Percentiles rank a stretch among this genome's conserved stretches.
phyloP scores from a whole-genome alignment of 2,888 invertebrate genomes.

The Ceramica pisi region DNA sequence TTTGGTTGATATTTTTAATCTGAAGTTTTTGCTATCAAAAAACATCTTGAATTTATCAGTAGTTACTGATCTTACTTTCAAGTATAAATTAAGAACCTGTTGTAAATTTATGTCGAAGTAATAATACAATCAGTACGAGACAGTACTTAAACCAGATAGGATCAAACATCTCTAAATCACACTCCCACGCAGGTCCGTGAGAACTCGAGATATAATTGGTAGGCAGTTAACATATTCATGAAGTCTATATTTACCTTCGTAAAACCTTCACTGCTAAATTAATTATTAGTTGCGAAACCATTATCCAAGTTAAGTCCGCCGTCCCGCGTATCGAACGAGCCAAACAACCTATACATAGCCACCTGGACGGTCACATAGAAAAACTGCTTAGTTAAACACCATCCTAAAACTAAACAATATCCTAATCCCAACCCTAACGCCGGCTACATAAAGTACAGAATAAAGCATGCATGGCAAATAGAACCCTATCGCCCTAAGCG shows the following conservation, averaged over 20 bases:
- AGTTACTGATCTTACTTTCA: constrained; percentile 23
- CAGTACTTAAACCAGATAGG: constrained; percentile 36
- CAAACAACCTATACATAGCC: constrained; percentile 89
- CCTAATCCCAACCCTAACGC: constrained; percentile 76
- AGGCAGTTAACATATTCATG: constrained; percentile 69
- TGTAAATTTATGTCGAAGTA: constrained; percentile 33
- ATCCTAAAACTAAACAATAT: constrained; percentile 66
- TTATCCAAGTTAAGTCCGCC: constrained; percentile 81
- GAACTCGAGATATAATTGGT: constrained; percentile 63
- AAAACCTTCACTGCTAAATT: constrained; percentile 81
- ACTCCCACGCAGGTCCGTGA: constrained; percentile 58
- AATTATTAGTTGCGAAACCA: constrained; percentile 79
- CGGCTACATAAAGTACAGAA: constrained; percentile 73
- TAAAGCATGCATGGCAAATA: constrained; percentile 69
- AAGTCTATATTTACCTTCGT: constrained; percentile 73
- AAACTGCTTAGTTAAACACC: constrained; percentile 77
- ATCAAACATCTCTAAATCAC: constrained; percentile 44
- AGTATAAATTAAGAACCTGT: constrained; percentile 18
- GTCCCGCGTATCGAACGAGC: constrained; percentile 82
- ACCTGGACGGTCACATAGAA: constrained; percentile 90
- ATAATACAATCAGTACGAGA: constrained; percentile 25
- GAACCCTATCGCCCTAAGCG: constrained; percentile 87
- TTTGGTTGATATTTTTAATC: constrained; percentile 1
- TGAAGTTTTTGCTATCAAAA: constrained; percentile 1
- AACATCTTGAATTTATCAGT: constrained; percentile 8